Evolutionary conservation across 2,888 invertebrate species (phyloP).

Genomic region (Brenthis ino): DNA sequence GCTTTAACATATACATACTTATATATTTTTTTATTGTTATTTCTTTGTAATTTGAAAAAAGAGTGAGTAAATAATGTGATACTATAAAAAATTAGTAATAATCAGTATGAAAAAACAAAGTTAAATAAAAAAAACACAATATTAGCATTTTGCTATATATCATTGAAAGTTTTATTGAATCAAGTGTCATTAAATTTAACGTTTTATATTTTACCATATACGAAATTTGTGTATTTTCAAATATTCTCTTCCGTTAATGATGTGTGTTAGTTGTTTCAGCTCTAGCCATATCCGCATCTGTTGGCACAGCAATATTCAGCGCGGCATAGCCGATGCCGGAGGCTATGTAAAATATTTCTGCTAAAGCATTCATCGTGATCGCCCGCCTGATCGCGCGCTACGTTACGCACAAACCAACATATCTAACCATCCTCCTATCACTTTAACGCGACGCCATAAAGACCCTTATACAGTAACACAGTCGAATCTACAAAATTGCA

Average conservation of each 20-base stretch:
- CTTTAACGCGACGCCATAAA: constrained; percentile 52
- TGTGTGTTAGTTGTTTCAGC: constrained; percentile 36
- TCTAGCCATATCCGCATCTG: constrained; percentile 56
- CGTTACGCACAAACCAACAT: constrained; percentile 62
- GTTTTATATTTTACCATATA: not conserved
- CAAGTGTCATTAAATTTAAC: constrained; percentile 40
- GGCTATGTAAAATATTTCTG: constrained; percentile 82
- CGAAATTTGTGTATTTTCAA: not conserved
- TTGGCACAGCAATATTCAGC: constrained; percentile 79
- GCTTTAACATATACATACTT: constrained; percentile 44
- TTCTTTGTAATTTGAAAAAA: not conserved
- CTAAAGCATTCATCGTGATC: constrained; percentile 82
- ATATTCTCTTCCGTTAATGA: not conserved
- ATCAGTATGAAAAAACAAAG: too few species aligned
- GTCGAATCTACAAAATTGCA: constrained; percentile 47
- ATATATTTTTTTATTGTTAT: constrained; percentile 1
- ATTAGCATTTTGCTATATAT: too few species aligned
- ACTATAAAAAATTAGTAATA: too few species aligned
- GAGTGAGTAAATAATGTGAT: too few species aligned
- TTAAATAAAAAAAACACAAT: too few species aligned
- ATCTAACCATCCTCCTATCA: constrained; percentile 43
- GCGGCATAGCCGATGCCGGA: constrained; percentile 68
- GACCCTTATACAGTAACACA: constrained; percentile 45
- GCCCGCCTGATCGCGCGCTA: constrained; percentile 70
- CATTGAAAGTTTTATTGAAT: too few species aligned